phyloP scores from a whole-genome alignment of 2,113 vertebrate genomes.

The Tapirus terrestris region DNA sequence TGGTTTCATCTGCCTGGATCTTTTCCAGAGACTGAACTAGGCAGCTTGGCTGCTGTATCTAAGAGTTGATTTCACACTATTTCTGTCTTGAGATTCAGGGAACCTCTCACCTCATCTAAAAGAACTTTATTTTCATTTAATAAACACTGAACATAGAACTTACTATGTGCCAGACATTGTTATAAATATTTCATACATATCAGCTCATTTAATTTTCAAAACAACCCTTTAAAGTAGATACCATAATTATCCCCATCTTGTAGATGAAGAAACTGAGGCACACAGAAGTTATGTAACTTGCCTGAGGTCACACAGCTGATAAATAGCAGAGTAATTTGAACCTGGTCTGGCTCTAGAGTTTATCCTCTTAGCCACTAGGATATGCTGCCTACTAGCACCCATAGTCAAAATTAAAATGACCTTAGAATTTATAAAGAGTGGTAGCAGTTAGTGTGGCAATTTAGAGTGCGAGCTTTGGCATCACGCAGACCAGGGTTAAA shows the following conservation, averaged over 20 bases:
- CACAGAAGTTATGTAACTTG: not conserved
- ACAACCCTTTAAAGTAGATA: not conserved
- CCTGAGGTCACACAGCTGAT: not conserved
- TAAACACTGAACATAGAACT: not conserved
- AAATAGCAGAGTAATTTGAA: not conserved
- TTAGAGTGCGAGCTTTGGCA: not conserved
- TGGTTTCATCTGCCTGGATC: not conserved
- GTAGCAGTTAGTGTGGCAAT: not conserved
- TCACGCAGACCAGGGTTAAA: not conserved
- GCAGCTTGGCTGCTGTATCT: not conserved
- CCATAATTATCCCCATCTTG: not conserved
- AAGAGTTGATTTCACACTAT: not conserved
- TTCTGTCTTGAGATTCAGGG: slow-evolving; percentile 10
- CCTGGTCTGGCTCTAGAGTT: not conserved
- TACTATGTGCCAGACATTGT: not conserved
- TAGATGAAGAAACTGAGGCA: not conserved
- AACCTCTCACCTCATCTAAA: not conserved
- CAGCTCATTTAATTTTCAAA: not conserved
- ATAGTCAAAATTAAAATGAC: not conserved
- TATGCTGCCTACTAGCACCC: not conserved
- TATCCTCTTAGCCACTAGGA: too few relatives aligned
- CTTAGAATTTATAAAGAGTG: not conserved
- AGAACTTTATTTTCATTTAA: not conserved
- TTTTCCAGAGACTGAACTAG: not conserved
- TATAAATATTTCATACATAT: not conserved